Evolutionary conservation across 2,797 vertebrate species (phyloP).

Genomic region (Adelosebastes latens): DNA sequence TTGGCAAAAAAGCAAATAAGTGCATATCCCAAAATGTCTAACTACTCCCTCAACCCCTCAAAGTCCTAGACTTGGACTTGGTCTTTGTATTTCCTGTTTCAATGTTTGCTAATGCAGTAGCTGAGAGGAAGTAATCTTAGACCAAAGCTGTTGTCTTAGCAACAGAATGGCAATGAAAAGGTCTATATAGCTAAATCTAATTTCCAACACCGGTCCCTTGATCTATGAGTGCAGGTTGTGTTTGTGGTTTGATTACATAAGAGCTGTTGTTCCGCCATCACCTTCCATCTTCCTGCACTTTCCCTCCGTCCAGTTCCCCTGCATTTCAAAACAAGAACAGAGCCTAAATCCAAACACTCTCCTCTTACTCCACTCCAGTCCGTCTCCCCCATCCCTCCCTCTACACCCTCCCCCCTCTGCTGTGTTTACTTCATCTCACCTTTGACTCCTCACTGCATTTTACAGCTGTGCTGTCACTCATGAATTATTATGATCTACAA

Average conservation of each 20-base stretch:
- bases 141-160: too few relatives aligned
- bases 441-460: conserved; percentile 34
- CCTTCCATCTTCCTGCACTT: background rate
- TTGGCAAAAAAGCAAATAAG: background rate
- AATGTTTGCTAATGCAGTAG: background rate
- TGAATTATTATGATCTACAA: conserved; percentile 22
- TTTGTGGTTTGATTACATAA: background rate
- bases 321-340: background rate
- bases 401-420: background rate
- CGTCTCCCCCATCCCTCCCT: background rate
- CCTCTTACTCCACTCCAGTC: background rate
- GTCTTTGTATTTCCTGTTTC: background rate
- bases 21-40: background rate
- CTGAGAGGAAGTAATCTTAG: background rate
- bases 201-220: background rate
- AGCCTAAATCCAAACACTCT: background rate
- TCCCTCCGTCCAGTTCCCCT: background rate
- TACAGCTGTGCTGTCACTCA: conserved; percentile 21
- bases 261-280: background rate
- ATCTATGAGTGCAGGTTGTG: background rate
- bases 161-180: background rate
- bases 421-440: conserved; percentile 19
- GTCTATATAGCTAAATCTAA: background rate
- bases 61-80: background rate
- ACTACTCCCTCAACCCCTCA: background rate